Percentiles rank a stretch among this genome's conserved stretches.
phyloP scores from a whole-genome alignment of 2,888 invertebrate species.

The Leucophenga montana region DNA sequence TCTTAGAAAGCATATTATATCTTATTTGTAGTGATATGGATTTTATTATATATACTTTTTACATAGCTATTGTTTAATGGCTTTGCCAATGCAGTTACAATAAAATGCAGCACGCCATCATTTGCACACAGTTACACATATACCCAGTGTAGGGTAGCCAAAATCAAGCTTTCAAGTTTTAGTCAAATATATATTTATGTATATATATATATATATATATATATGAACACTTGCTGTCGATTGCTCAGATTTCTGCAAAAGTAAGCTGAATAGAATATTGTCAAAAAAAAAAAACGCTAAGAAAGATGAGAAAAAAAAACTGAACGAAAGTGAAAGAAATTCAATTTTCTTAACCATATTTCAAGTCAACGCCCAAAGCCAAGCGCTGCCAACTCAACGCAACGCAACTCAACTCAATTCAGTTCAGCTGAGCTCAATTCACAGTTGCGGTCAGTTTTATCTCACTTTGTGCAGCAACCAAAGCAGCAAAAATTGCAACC shows the following conservation, averaged over 20 bases:
- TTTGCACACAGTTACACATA: conserved; percentile 47
- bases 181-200: too few relatives aligned
- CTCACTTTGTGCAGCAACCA: background rate
- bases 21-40: too few relatives aligned
- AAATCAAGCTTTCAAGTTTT: too few relatives aligned
- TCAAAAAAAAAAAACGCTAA: background rate
- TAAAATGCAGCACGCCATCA: conserved; percentile 44
- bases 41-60: background rate
- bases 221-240: conserved; percentile 32
- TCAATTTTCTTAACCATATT: conserved; percentile 29
- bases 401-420: too few relatives aligned
- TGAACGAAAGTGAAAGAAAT: conserved; percentile 18
- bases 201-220: too few relatives aligned
- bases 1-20: too few relatives aligned
- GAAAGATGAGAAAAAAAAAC: background rate
- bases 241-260: conserved; percentile 18
- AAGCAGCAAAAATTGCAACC: conserved; percentile 17
- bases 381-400: too few relatives aligned
- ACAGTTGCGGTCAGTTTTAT: conserved; percentile 23
- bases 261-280: background rate
- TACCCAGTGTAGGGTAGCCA: too few relatives aligned
- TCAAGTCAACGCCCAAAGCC: conserved; percentile 20
- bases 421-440: background rate
- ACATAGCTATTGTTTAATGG: too few relatives aligned
- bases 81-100: conserved; percentile 34